Base-by-base conservation (phyloP, 2,888 invertebrate genomes). In the Diloba caeruleocephala region DNA sequence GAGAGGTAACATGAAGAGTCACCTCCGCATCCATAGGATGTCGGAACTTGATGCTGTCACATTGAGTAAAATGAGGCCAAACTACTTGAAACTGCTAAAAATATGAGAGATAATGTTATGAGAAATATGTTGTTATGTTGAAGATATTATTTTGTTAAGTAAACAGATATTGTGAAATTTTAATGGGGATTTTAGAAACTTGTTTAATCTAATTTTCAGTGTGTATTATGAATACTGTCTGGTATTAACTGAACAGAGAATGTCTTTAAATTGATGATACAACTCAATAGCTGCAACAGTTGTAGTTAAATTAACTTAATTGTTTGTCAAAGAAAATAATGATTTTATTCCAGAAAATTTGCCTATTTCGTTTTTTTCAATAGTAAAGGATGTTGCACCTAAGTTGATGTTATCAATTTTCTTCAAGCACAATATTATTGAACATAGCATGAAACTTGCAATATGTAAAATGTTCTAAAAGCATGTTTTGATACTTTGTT, bases 1-100 rank as follows among this genome's bases (percentile, higher is more conserved):
- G 55, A 74, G 88, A 4, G 82, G 92, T 28, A 94, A 94, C 56
- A 93, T 94, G 93, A 92, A 89, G 61, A 93, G 94, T 45, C 94
- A 94, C 42, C 76, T 92, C 19, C 80, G 89, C 26, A 89, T 85
- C 57, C 94, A 94, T 53, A 84, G 82, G 60, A 71, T 87, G 63
- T 88, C 90, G 0, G 92, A 94, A 58, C 69, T 93, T 17, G 87
- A 88, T 58, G 76, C 85, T 1, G 67, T 58, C n/a, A 82, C 79
- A 0, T 66, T 89, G 17, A 89, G 85, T 43, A 89, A 85, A 66
- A 69, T 94, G n/a, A 89, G 71, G 65, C 94, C 93, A 1, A 90
- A 83, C 68, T 90, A 89, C 75, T 71, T 92, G 14, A 93, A 85
- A 70, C 74, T 87, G 28, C 77, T 94, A 28, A 92, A 92, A 72